Base-by-base conservation (phyloP, 1,140 invertebrate species). In the Camponotus floridanus region DNA sequence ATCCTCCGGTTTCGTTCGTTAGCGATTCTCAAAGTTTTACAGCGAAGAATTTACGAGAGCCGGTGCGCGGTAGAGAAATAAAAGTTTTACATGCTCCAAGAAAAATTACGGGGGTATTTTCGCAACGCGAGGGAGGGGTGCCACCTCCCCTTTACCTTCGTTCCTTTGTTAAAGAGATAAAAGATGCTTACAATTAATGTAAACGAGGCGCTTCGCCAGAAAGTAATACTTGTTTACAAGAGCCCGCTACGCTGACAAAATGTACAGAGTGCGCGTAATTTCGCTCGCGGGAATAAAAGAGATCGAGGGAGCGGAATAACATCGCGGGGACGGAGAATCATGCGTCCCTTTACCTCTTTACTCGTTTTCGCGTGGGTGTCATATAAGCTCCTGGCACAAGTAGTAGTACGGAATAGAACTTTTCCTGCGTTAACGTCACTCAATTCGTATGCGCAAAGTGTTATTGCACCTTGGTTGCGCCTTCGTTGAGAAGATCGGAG, bases 141-240 rank as follows among this genome's bases (percentile, higher is more conserved):
- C 26, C 31, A 21, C 61, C 31, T 61, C 61, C 39, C 3, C 62
- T 8, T 11, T 21, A 5, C 33, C 48, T 83, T 31, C 68, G 39
- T 74, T 48, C 13, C 55, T 83, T 83, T 83, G 79, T 83, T 83
- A 83, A 73, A 21, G 31, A 36, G 31, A 39, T 73, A 48, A 83
- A 74, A 61, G 55, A 83, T 74, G 57, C 55, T 61, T 73, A 48
- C 79, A 13, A 81, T 83, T 73, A 83, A 83, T 83, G 51, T 83
- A 83, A 83, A 83, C 68, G 55, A 70, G 79, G 36, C 74, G 59
- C 70, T 80, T 13, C 68, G 26, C 68, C 36, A 74, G 55, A 70
- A 83, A 74, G 55, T 83, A 83, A 74, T 83, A 83, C 55, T 8
- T 18, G 13, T 67, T 73, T 81, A 81, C 59, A 73, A 42, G 45